These are phyloP conservation scores for Oceanites oceanicus DNA, from an alignment of 2,113 vertebrate species.

Conservation along the genomic window DNA sequence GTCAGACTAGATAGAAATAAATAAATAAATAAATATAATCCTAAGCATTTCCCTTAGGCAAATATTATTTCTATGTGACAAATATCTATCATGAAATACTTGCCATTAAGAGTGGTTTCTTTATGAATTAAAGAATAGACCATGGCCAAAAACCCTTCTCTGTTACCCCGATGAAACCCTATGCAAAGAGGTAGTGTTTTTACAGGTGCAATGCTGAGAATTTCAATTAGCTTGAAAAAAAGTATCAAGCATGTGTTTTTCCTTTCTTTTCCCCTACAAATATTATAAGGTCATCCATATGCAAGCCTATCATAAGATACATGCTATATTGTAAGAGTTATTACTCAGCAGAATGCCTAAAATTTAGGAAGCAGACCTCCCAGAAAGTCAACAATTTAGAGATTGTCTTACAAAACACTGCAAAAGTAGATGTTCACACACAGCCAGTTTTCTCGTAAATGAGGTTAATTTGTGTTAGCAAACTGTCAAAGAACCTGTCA, in stretches of 20 bases:
- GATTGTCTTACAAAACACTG: background rate
- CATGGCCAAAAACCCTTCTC: background rate
- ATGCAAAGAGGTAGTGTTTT: background rate
- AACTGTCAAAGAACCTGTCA: slow-evolving; percentile 64
- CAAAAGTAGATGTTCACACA: background rate
- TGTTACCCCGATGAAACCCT: background rate
- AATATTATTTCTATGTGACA: background rate
- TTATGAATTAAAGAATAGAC: background rate
- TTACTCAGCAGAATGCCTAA: background rate
- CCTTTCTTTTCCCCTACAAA: background rate
- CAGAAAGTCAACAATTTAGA: background rate
- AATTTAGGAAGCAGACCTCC: background rate
- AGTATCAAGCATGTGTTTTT: background rate
- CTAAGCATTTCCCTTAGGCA: background rate
- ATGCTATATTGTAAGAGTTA: background rate
- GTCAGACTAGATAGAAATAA: background rate
- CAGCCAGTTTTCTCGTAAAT: slow-evolving; percentile 47
- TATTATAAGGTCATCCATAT: background rate
- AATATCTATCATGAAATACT: background rate
- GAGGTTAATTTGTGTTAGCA: slow-evolving; percentile 68
- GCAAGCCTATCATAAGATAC: background rate
- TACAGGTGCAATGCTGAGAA: background rate
- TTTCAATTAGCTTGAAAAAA: background rate
- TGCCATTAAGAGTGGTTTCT: background rate
- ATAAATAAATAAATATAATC: background rate